These are phyloP conservation scores for Dolichoris vasculosae DNA, from an alignment of 1,140 invertebrate species.

Conservation along the genomic window DNA sequence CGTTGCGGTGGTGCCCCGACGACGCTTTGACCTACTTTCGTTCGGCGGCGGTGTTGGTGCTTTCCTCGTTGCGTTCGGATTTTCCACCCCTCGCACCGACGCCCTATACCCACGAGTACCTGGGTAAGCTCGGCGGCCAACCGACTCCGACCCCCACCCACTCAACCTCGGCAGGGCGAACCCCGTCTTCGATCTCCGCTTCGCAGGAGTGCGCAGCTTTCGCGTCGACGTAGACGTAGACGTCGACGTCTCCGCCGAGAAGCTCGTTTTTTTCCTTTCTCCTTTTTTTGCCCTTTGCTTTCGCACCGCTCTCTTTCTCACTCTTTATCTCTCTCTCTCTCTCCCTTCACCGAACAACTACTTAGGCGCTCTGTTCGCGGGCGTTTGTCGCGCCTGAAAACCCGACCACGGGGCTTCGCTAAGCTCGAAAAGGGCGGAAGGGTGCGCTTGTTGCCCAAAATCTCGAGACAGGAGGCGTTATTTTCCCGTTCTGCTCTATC, in stretches of 20 bases:
- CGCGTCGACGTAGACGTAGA: slow-evolving; percentile 16
- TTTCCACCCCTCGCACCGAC: neutral
- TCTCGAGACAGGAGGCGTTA: neutral
- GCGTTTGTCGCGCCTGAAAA: neutral
- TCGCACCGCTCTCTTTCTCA: neutral
- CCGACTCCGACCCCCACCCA: neutral
- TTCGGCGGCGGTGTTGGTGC: neutral
- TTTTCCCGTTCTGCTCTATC: slow-evolving; percentile 23
- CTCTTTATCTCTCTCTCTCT: neutral
- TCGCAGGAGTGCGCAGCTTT: slow-evolving; percentile 14
- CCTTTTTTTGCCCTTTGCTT: neutral
- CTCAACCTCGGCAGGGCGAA: neutral
- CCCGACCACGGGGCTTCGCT: neutral
- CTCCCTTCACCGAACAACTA: no score
- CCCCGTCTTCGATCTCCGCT: slow-evolving; percentile 27
- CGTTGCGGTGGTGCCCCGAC: neutral
- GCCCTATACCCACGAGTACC: neutral
- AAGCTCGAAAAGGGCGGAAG: neutral
- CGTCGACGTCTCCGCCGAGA: slow-evolving; percentile 30
- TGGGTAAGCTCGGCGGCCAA: slow-evolving; percentile 1
- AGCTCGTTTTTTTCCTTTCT: neutral
- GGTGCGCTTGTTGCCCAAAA: neutral
- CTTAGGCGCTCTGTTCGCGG: neutral
- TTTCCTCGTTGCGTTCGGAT: slow-evolving; percentile 38
- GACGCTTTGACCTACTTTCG: slow-evolving; percentile 49